Base-by-base conservation (phyloP, 2,113 vertebrate genomes). In the Stegastes partitus region DNA sequence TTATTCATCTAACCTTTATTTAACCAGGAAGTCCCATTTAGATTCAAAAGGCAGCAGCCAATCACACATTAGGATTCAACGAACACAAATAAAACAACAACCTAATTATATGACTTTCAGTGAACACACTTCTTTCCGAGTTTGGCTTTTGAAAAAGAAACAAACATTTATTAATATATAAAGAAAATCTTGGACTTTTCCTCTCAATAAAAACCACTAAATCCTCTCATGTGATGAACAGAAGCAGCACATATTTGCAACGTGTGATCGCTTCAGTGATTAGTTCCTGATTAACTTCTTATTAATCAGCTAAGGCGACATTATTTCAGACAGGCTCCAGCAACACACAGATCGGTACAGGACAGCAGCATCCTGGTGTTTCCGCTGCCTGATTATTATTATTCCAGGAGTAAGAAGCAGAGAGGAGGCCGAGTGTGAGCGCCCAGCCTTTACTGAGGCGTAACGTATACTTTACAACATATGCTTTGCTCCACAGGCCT, bases 321-420 rank as follows among this genome's bases (percentile, higher is more conserved):
- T 42, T 42, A 42, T 15, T 12, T 15, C 11, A 42, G 39, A 42
- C 15, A 3, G 8, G 31, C 31, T 31, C 31, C 31, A 31, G 8
- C 4, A 4, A 7, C 31, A 2, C 31, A 34, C 8, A 34, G 26
- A 18, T 5, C 22, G 15, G 9, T 11, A 9, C n/a, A 26, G 37
- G 44, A 74, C 12, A 69, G 47, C 44, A 50, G 50, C 28, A 45
- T 50, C 19, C 4, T 14, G 18, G 63, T 45, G 54, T 55, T 37
- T 64, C 3, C 2, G 26, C 44, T 19, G 16, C 1, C 22, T 26
- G 34, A 42, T 44, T 2, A 65, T 12, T 45, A 42, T 44, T 2
- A 65, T 12, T 37, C 53, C 22, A n/a, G 28, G 51, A 42, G 28
- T 66, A 22, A 50, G n/a, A 75, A 68, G 53, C 25, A n/a, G 12